Evolutionary conservation across 2,888 invertebrate genomes (phyloP).

Genomic region (Anticlea derivata): DNA sequence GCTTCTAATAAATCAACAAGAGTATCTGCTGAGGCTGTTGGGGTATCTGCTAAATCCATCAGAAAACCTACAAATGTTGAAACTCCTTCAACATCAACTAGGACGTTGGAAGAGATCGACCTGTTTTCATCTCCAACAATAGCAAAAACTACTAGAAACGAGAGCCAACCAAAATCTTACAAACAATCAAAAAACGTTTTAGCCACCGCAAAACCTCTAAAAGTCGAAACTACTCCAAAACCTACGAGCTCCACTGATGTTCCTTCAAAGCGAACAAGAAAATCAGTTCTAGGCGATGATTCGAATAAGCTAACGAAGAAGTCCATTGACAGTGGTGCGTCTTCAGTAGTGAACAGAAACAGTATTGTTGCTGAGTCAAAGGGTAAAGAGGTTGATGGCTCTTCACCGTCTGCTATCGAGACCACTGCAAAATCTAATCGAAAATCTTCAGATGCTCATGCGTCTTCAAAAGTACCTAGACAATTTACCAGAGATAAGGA

Average conservation of each 20-base stretch:
- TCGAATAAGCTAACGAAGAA: conserved; percentile 1
- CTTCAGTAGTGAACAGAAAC: not conserved
- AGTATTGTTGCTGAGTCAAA: not conserved
- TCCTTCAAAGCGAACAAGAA: not conserved
- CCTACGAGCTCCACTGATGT: not conserved
- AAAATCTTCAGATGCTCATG: not conserved
- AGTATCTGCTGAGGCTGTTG: not conserved
- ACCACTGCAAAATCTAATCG: not conserved
- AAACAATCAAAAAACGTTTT: not conserved
- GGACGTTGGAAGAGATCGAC: conserved; percentile 15
- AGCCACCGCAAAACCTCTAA: not conserved
- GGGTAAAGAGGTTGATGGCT: not conserved
- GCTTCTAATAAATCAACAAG: not conserved
- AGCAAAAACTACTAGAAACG: conserved; percentile 1
- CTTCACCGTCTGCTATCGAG: not conserved
- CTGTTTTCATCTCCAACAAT: conserved; percentile 14
- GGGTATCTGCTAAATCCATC: not conserved
- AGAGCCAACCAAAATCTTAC: not conserved
- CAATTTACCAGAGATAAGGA: not conserved
- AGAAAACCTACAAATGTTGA: conserved; percentile 1
- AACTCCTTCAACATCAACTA: not conserved
- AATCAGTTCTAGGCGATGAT: not conserved
- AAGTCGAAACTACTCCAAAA: not conserved
- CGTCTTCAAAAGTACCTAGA: not conserved
- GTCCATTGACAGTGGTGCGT: not conserved